Evolutionary conservation across 2,797 vertebrate species (phyloP).

Genomic region (Columba guinea): DNA sequence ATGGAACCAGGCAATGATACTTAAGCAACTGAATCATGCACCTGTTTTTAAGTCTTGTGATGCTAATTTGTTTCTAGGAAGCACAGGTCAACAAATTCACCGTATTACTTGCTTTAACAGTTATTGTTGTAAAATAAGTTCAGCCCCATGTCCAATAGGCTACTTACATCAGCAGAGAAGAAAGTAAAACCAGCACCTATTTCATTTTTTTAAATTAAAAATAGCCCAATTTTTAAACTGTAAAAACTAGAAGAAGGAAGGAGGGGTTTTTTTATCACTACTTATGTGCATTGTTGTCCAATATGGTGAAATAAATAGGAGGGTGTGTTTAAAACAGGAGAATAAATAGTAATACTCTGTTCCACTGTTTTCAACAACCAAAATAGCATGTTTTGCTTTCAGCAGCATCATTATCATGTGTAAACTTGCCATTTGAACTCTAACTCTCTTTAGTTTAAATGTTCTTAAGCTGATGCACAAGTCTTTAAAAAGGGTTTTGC

Average conservation of each 20-base stretch:
- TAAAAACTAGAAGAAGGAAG: background rate
- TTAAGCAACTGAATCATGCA: background rate
- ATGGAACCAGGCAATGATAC: background rate
- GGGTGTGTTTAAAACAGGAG: background rate
- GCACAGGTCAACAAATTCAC: background rate
- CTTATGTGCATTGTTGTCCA: background rate
- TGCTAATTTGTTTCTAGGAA: background rate
- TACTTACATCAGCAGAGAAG: background rate
- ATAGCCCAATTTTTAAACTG: background rate
- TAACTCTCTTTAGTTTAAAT: background rate
- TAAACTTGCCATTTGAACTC: background rate
- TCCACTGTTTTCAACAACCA: background rate
- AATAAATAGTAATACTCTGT: background rate
- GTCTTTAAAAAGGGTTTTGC: background rate
- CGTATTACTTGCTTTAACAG: background rate
- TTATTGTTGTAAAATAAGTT: background rate
- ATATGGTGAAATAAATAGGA: background rate
- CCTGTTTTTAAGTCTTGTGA: background rate
- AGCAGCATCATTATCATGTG: background rate
- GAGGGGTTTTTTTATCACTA: background rate
- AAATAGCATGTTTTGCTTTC: background rate
- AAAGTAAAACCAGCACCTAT: background rate
- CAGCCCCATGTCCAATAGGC: background rate
- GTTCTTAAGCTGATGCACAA: background rate
- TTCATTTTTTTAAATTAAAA: background rate